These are phyloP conservation scores for Eira barbara DNA, from an alignment of 2,113 vertebrate genomes.

Conservation along the genomic window DNA sequence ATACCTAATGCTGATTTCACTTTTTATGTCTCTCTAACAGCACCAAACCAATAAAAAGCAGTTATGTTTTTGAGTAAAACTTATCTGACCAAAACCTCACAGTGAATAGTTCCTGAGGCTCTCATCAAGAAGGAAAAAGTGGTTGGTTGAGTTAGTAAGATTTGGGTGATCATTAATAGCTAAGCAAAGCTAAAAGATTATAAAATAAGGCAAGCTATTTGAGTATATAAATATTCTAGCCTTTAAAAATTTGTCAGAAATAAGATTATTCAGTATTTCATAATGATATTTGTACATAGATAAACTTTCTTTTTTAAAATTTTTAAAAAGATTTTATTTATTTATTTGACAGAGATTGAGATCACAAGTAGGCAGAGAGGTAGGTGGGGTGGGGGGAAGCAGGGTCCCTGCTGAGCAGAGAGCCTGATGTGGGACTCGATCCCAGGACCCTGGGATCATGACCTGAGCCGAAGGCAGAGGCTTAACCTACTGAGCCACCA, in stretches of 20 bases:
- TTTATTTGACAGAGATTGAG: too few species aligned
- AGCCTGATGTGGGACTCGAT: too few species aligned
- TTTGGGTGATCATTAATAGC: neutral
- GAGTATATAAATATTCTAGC: neutral
- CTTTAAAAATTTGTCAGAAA: neutral
- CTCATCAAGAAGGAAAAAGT: neutral
- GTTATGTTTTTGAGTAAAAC: slow-evolving; percentile 18
- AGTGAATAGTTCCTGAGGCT: neutral
- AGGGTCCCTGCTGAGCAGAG: too few species aligned
- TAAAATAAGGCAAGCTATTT: neutral
- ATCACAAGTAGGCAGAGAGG: too few species aligned
- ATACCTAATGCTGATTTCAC: slow-evolving; percentile 43
- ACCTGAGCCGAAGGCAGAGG: too few species aligned
- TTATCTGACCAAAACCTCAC: neutral
- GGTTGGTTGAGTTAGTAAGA: neutral
- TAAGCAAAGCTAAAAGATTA: neutral
- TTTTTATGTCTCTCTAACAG: slow-evolving; percentile 30
- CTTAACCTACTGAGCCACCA: too few species aligned
- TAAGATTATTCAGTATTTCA: neutral
- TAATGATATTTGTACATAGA: neutral
- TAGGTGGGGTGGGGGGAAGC: too few species aligned
- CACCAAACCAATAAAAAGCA: slow-evolving; percentile 24
- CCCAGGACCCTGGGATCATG: too few species aligned
- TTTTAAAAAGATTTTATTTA: too few species aligned
- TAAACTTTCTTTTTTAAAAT: neutral